Evolutionary conservation across 2,888 invertebrate species (phyloP).

Genomic region (Tetragnatha montana): DNA sequence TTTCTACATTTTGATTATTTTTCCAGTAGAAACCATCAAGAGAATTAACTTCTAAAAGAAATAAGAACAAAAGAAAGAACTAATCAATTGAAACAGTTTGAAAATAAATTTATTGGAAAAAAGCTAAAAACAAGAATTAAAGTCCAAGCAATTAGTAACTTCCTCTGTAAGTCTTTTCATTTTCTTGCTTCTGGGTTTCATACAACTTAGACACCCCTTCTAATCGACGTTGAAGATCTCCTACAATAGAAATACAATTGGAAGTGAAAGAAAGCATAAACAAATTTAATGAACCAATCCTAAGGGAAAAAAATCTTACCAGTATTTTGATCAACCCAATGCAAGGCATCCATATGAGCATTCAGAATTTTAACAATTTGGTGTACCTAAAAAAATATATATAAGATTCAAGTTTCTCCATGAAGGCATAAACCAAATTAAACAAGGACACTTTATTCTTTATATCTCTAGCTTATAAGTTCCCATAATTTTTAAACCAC

Average conservation of each 20-base stretch:
- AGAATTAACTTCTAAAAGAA: too few species aligned
- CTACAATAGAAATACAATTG: conserved; percentile 29
- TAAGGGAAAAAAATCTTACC: conserved; percentile 16
- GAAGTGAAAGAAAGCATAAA: background rate
- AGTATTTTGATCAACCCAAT: conserved; percentile 86
- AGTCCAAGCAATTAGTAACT: conserved; percentile 55
- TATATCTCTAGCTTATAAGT: too few species aligned
- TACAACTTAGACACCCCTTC: conserved; percentile 67
- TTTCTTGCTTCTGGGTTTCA: conserved; percentile 63
- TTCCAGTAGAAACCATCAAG: too few species aligned
- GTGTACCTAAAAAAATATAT: conserved; percentile 81
- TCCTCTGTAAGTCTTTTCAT: conserved; percentile 62
- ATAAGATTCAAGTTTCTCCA: background rate
- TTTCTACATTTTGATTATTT: too few species aligned
- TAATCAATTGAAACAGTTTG: too few species aligned
- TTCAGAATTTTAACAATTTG: conserved; percentile 95
- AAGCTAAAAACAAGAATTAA: too few species aligned
- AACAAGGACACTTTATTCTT: background rate
- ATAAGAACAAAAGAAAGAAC: too few species aligned
- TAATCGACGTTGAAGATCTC: conserved; percentile 58
- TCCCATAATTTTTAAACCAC: too few species aligned
- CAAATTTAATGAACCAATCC: background rate
- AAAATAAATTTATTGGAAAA: too few species aligned
- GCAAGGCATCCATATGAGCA: conserved; percentile 96
- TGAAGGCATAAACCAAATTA: background rate